Evolutionary conservation across 2,797 vertebrate species (phyloP).

Genomic region (Silurus aristotelis): DNA sequence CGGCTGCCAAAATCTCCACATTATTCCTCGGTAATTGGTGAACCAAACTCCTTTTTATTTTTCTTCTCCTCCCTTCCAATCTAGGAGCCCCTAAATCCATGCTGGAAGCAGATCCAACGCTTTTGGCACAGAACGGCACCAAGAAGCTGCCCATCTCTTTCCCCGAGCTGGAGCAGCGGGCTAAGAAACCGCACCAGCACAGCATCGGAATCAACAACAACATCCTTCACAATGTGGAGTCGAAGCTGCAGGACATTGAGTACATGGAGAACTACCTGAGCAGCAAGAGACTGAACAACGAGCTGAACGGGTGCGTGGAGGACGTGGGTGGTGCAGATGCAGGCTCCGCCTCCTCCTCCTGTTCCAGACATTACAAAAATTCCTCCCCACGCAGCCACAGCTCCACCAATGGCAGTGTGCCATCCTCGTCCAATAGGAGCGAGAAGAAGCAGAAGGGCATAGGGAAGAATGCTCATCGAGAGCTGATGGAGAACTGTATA

Average conservation of each 20-base stretch:
- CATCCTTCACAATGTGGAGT: conserved; percentile 94
- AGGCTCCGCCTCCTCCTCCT: conserved; percentile 37
- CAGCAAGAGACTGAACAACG: conserved; percentile 94
- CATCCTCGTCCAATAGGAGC: conserved; percentile 78
- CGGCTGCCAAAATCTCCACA: conserved; percentile 17
- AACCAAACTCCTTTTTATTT: background rate
- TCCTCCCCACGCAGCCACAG: conserved; percentile 88
- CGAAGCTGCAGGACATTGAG: conserved; percentile 96
- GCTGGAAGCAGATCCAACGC: conserved; percentile 85
- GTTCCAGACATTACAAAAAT: conserved; percentile 55
- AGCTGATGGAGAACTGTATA: conserved; percentile 95
- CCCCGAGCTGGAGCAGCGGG: conserved; percentile 94
- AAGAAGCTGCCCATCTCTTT: conserved; percentile 86
- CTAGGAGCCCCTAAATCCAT: conserved; percentile 86
- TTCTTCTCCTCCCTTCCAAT: background rate
- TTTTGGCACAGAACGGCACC: conserved; percentile 89
- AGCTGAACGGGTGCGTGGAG: conserved; percentile 76
- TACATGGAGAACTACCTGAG: conserved; percentile 96
- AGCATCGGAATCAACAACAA: conserved; percentile 93
- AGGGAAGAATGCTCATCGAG: conserved; percentile 89
- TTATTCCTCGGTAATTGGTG: background rate
- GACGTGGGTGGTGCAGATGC: conserved; percentile 59
- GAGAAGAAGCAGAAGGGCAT: conserved; percentile 95
- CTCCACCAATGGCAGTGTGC: conserved; percentile 89
- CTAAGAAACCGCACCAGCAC: conserved; percentile 84